Percentiles rank a stretch among this genome's conserved stretches.
Evolutionary conservation across 2,797 vertebrate genomes (phyloP).

Genomic region (Neosalanx taihuensis): DNA sequence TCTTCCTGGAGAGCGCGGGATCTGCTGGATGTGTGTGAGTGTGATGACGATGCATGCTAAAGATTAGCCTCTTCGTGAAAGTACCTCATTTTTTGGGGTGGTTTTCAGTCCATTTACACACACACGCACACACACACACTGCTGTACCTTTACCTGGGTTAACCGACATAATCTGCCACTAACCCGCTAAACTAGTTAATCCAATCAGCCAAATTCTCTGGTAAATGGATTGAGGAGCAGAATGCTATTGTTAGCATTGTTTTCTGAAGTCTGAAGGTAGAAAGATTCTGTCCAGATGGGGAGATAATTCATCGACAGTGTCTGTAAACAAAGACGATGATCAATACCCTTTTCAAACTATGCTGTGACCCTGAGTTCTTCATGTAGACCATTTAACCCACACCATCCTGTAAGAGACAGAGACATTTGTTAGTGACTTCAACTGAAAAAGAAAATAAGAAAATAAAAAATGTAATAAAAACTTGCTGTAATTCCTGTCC

Average conservation of each 20-base stretch:
- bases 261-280: too few species aligned
- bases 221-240: background rate
- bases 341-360: background rate
- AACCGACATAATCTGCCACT: background rate
- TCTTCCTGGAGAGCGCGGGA: too few species aligned
- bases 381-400: background rate
- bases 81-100: too few species aligned
- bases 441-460: background rate
- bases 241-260: background rate
- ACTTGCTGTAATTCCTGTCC: constrained; percentile 1
- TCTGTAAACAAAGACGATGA: background rate
- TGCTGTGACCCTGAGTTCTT: background rate
- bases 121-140: constrained; percentile 4
- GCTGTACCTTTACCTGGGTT: constrained; percentile 35
- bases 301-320: background rate
- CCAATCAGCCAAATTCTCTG: background rate
- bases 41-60: too few species aligned
- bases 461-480: background rate
- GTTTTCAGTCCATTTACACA: background rate
- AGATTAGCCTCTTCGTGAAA: too few species aligned
- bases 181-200: background rate
- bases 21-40: too few species aligned
- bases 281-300: background rate
- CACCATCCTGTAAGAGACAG: too few species aligned
- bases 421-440: background rate